Conservation (phyloP, 2,797 vertebrate species). For the Hylomyscus alleni region DNA sequence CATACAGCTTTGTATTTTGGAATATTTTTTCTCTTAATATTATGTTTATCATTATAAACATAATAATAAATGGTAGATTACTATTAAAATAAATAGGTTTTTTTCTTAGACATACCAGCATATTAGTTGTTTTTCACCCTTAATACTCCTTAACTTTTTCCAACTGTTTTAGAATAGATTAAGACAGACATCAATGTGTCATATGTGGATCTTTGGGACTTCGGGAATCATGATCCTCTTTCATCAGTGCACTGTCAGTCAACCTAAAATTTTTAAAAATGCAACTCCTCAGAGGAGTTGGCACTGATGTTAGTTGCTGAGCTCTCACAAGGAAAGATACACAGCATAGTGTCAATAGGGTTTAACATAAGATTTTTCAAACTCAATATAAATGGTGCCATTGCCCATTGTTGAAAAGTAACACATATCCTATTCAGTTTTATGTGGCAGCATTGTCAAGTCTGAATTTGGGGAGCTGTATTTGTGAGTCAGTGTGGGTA, state of each 20-base stretch:
- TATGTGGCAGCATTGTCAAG: slow-evolving; percentile 71
- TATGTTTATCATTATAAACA: slow-evolving; percentile 3
- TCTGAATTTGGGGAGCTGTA: slow-evolving; percentile 35
- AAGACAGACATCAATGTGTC: slow-evolving; percentile 17
- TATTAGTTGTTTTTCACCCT: background rate
- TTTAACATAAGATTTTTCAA: slow-evolving; percentile 70
- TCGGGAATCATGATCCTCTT: slow-evolving; percentile 18
- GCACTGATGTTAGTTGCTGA: slow-evolving; percentile 50
- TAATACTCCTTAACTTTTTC: slow-evolving; percentile 24
- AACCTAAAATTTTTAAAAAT: slow-evolving; percentile 49
- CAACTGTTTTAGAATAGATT: slow-evolving; percentile 16
- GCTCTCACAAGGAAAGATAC: slow-evolving; percentile 66
- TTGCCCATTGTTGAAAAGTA: slow-evolving; percentile 72
- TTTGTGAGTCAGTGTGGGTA: slow-evolving; percentile 78
- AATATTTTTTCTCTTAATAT: slow-evolving; percentile 50
- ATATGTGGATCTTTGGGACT: background rate
- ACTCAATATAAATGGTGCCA: slow-evolving; percentile 63
- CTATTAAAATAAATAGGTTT: slow-evolving; percentile 24
- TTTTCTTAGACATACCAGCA: slow-evolving; percentile 30
- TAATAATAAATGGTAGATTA: slow-evolving; percentile 48
- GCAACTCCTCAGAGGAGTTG: slow-evolving; percentile 48
- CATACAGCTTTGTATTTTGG: background rate
- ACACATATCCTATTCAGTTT: slow-evolving; percentile 64
- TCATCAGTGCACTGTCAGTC: slow-evolving; percentile 3
- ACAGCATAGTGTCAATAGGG: slow-evolving; percentile 67